Evolutionary conservation across 2,113 vertebrate genomes (phyloP).

Genomic region (Pygoscelis adeliae): DNA sequence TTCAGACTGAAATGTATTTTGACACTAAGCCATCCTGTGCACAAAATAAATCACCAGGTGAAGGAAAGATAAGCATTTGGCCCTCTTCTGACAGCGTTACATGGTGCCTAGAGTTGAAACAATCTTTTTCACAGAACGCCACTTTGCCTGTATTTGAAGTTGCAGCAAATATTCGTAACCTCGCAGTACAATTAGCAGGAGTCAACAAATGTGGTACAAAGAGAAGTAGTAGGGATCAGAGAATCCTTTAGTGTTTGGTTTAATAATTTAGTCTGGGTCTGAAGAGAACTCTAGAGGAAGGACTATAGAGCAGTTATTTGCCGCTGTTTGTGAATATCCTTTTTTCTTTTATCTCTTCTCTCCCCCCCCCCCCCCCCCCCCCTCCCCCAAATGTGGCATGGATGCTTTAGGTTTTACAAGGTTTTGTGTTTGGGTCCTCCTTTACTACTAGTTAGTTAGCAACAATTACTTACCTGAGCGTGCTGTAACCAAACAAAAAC

Average conservation of each 20-base stretch:
- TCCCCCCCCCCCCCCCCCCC: accelerated
- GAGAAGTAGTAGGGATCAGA: not conserved
- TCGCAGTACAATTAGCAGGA: not conserved
- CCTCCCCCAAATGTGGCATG: not conserved
- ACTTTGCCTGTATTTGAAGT: not conserved
- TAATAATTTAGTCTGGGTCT: not conserved
- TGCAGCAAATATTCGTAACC: not conserved
- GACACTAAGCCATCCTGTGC: not conserved
- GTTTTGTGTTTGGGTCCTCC: not conserved
- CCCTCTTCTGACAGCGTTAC: not conserved
- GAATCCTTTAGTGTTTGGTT: not conserved
- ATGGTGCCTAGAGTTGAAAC: not conserved
- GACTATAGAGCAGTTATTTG: not conserved
- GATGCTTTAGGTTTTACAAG: not conserved
- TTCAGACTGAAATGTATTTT: not conserved
- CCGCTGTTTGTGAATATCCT: not conserved
- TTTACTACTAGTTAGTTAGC: not conserved
- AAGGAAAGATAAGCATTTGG: not conserved
- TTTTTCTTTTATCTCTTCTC: no score
- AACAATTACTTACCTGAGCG: not conserved
- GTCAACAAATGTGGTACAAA: not conserved
- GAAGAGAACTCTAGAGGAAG: not conserved
- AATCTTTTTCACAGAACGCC: not conserved
- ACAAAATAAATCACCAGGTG: not conserved
- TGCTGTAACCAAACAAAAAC: not conserved